Conservation (phyloP, 2,888 invertebrate genomes). For the Caenorhabditis angaria region DNA sequence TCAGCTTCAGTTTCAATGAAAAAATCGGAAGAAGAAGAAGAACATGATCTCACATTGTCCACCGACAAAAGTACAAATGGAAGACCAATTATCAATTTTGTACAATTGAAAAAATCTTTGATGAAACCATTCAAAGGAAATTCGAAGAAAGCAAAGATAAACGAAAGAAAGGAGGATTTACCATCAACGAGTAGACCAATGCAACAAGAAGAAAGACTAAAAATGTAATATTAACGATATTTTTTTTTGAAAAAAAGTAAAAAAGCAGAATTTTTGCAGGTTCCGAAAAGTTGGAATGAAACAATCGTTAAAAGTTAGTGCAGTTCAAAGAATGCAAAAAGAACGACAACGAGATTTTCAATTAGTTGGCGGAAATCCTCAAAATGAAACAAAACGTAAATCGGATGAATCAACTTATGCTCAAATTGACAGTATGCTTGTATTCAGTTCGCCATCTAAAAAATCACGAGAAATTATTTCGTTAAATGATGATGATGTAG, state of each 20-base stretch:
- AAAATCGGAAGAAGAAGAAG: neutral
- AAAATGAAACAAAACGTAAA: neutral
- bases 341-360: slow-evolving; percentile 31
- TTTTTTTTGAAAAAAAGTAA: neutral
- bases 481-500: slow-evolving; percentile 6
- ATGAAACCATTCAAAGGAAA: slow-evolving; percentile 5
- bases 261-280: slow-evolving; percentile 13
- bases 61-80: neutral
- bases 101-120: neutral
- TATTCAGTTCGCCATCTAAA: neutral
- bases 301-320: slow-evolving; percentile 24
- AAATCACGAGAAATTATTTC: neutral
- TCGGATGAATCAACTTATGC: neutral
- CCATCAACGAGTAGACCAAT: neutral
- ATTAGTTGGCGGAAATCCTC: slow-evolving; percentile 13
- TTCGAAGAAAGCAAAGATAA: neutral
- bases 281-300: slow-evolving; percentile 30
- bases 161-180: neutral
- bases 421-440: slow-evolving; percentile 1
- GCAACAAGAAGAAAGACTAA: slow-evolving; percentile 8
- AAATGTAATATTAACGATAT: neutral
- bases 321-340: slow-evolving; percentile 29
- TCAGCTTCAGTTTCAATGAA: neutral
- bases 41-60: no score
- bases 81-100: neutral